Evolutionary conservation across 2,113 vertebrate species (phyloP).

Genomic region (Crypturellus undulatus): DNA sequence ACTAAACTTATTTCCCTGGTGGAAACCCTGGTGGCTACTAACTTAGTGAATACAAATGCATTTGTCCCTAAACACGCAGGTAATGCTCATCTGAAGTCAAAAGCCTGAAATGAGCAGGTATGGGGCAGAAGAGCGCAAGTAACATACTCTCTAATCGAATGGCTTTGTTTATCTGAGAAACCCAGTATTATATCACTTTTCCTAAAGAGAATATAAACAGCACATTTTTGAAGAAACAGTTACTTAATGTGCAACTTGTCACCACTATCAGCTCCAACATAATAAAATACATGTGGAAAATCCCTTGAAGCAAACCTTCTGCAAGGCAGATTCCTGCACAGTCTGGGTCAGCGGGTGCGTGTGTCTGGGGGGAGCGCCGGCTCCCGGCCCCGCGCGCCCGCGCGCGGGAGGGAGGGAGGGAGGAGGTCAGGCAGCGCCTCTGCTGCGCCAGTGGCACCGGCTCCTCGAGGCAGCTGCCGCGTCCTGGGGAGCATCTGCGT

Average conservation of each 20-base stretch:
- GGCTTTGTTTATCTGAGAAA: slow-evolving; percentile 73
- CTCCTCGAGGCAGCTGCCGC: not conserved
- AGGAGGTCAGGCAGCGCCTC: slow-evolving; percentile 1
- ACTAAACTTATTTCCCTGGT: slow-evolving; percentile 79
- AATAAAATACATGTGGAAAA: slow-evolving; percentile 80
- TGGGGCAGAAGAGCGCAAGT: slow-evolving; percentile 8
- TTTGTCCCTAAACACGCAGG: slow-evolving; percentile 64
- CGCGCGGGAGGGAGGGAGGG: too few species aligned
- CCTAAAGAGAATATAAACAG: slow-evolving; percentile 70
- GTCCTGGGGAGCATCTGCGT: not conserved
- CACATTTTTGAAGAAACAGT: slow-evolving; percentile 73
- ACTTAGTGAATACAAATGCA: slow-evolving; percentile 52
- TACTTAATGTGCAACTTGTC: slow-evolving; percentile 80
- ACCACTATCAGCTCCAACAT: slow-evolving; percentile 71
- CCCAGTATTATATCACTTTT: slow-evolving; percentile 71
- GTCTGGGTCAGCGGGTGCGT: slow-evolving; percentile 72
- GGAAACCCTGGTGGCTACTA: slow-evolving; percentile 79
- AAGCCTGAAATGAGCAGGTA: slow-evolving; percentile 38
- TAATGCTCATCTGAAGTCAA: slow-evolving; percentile 46
- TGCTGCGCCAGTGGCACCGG: not conserved
- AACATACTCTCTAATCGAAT: slow-evolving; percentile 52
- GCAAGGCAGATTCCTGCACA: slow-evolving; percentile 59
- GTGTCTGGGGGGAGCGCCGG: slow-evolving; percentile 69
- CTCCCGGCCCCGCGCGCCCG: slow-evolving; percentile 59
- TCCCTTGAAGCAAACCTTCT: slow-evolving; percentile 67